These are phyloP conservation scores for Neosalanx taihuensis DNA, from an alignment of 2,797 vertebrate species.

Conservation along the genomic window DNA sequence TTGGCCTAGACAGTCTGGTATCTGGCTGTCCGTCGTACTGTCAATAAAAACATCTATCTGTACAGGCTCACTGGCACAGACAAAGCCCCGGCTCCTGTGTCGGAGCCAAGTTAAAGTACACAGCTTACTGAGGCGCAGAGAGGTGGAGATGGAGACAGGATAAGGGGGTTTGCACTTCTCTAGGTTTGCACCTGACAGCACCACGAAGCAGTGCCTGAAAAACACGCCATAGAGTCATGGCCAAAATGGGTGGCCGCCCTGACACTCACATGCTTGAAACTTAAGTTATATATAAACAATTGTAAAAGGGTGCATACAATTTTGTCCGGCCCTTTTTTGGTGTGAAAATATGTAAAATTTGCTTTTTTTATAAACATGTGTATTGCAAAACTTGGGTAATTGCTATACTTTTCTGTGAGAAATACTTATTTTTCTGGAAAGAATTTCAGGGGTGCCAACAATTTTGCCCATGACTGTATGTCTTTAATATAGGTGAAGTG, in stretches of 20 bases:
- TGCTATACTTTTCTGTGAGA: no score
- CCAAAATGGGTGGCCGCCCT: no score
- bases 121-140: constrained; percentile 17
- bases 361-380: no score
- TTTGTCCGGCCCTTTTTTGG: no score
- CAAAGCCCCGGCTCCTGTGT: not conserved
- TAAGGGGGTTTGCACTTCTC: not conserved
- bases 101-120: not conserved
- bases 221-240: no score
- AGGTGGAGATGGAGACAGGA: constrained; percentile 16
- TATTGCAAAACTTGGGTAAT: no score
- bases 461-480: constrained; percentile 13
- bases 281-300: no score
- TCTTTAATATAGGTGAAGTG: constrained; percentile 58
- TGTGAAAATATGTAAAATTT: no score
- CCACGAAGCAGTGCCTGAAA: constrained; percentile 10
- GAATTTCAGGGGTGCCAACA: no score
- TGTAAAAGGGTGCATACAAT: no score
- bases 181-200: constrained; percentile 1
- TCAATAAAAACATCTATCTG: not conserved
- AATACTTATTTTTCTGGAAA: no score
- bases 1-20: not conserved
- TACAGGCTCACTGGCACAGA: not conserved
- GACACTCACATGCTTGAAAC: no score
- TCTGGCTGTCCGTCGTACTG: not conserved